A percentile compares a stretch with the other conserved stretches of the same genome.
Evolutionary conservation across 2,888 invertebrate genomes (phyloP).

Genomic region (Nasonovia ribisnigri): DNA sequence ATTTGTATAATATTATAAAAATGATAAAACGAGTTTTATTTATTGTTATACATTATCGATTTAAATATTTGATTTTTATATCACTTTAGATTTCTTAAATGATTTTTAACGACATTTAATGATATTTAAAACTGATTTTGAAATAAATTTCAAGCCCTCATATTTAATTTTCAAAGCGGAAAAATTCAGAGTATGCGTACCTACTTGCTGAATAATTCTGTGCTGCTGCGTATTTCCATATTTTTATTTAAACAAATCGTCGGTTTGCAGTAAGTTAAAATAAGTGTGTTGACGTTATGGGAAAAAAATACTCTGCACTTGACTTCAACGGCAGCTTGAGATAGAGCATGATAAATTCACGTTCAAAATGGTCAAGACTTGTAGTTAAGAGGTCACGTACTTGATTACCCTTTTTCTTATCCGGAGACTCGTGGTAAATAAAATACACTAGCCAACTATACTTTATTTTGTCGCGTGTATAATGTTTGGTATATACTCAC

Average conservation of each 20-base stretch:
- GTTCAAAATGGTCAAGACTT: slow-evolving; percentile 19
- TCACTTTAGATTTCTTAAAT: too few species aligned
- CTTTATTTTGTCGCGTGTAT: not conserved
- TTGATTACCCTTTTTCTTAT: slow-evolving; percentile 28
- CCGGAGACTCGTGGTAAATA: not conserved
- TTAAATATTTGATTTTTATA: too few species aligned
- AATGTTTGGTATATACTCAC: not conserved
- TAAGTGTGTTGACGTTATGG: not conserved
- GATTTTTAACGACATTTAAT: too few species aligned
- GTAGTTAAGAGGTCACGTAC: slow-evolving; percentile 42
- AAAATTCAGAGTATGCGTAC: not conserved
- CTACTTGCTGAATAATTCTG: too few species aligned
- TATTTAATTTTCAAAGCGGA: too few species aligned
- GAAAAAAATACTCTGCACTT: not conserved
- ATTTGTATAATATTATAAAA: too few species aligned
- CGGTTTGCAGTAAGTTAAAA: not conserved
- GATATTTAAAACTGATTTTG: too few species aligned
- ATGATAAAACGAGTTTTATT: too few species aligned
- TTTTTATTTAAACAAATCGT: not conserved
- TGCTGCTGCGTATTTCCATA: too few species aligned
- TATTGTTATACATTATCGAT: too few species aligned
- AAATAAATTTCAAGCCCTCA: too few species aligned
- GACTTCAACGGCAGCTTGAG: not conserved
- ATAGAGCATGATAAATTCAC: slow-evolving; percentile 17
- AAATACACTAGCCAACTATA: not conserved